Percentiles rank a stretch among this genome's conserved stretches.
phyloP scores from a whole-genome alignment of 1,140 invertebrate species.

The Cyrtorhinus lividipennis region DNA sequence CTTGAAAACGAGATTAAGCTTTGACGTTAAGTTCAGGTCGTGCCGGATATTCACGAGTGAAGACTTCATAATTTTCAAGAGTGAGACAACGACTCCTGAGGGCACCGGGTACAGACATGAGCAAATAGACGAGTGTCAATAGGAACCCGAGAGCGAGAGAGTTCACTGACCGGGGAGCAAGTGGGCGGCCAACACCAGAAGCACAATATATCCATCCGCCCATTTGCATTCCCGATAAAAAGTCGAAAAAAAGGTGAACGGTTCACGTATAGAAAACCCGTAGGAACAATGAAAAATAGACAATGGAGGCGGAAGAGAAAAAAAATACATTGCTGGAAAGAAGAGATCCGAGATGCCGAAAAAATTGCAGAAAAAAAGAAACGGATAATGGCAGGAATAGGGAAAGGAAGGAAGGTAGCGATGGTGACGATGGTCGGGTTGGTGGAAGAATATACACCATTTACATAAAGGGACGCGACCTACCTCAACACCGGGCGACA shows the following conservation, averaged over 20 bases:
- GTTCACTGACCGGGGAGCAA: neutral
- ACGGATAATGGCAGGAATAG: neutral
- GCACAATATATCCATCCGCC: neutral
- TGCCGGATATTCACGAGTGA: no score
- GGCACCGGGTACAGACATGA: neutral
- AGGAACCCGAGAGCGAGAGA: neutral
- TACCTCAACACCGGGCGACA: neutral
- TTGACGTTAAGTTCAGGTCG: no score
- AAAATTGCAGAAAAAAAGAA: neutral
- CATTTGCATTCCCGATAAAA: neutral
- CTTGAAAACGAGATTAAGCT: no score
- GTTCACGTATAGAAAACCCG: no score
- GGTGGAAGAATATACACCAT: neutral
- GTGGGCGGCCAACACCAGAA: neutral
- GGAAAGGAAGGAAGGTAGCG: no score
- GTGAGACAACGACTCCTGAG: neutral
- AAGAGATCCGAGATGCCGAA: neutral
- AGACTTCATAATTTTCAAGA: no score
- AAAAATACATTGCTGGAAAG: neutral
- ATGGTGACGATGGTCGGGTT: neutral
- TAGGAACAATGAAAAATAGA: neutral
- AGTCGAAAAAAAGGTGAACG: no score
- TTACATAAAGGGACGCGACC: constrained; percentile 5
- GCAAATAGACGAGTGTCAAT: constrained; percentile 1
- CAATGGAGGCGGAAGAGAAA: neutral